Conservation (phyloP, 37 sponge, comb jelly and placozoan genomes). For the Bolinopsis microptera region DNA sequence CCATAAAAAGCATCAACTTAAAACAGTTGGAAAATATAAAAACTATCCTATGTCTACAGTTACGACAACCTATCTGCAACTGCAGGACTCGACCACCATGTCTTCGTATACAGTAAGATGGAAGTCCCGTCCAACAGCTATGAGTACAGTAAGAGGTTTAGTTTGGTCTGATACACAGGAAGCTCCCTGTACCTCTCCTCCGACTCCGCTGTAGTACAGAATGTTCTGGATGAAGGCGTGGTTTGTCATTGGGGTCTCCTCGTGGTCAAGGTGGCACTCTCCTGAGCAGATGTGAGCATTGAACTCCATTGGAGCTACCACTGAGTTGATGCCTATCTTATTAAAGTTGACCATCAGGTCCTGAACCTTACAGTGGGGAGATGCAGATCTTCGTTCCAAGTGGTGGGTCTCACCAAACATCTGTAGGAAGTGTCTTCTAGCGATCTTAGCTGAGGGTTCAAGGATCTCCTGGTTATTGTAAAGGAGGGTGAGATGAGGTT, state of each 20-base stretch:
- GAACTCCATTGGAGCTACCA: not conserved
- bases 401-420: slow-evolving; percentile 16
- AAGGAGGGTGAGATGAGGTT: not conserved
- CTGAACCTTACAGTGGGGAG: not conserved
- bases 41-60: not conserved
- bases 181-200: not conserved
- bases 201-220: not conserved
- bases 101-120: slow-evolving; percentile 35
- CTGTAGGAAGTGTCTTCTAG: slow-evolving; percentile 47
- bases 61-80: not conserved
- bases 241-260: slow-evolving; percentile 45
- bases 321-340: slow-evolving; percentile 2
- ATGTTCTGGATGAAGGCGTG: slow-evolving; percentile 46
- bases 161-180: slow-evolving; percentile 12
- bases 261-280: slow-evolving; percentile 1
- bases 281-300: slow-evolving; percentile 26
- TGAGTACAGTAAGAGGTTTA: not conserved
- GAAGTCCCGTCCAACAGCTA: slow-evolving; percentile 9
- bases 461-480: slow-evolving; percentile 24
- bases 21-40: slow-evolving; percentile 8
- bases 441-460: not conserved
- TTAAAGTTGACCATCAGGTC: slow-evolving; percentile 22
- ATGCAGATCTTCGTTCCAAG: not conserved
- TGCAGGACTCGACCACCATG: slow-evolving; percentile 37
- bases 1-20: slow-evolving; percentile 4